Base-by-base conservation (phyloP, 2,888 invertebrate genomes). In the Erpobdella octoculata region DNA sequence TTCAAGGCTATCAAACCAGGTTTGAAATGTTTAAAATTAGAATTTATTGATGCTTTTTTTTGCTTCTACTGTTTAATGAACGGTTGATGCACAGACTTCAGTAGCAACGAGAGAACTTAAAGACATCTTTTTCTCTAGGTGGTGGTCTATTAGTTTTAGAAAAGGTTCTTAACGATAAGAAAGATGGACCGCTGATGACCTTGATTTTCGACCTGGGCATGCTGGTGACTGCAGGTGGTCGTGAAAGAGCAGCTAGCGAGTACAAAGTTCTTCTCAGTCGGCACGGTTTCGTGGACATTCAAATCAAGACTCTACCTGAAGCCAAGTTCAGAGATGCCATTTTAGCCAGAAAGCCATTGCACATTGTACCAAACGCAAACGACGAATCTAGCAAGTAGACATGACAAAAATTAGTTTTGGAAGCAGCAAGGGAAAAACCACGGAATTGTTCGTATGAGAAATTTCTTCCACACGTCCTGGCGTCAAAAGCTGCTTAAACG, bases 121-220 rank as follows among this genome's bases (percentile, higher is more conserved):
- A n/a, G n/a, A n/a, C n/a, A n/a, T n/a, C n/a, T n/a, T n/a, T n/a
- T n/a, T n/a, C 36, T 28, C 58, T 36, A 79, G 79, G 79, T 70
- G 79, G 79, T 9, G 76, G 76, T 64, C 58, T 79, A 41, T 64
- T 79, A 25, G 74, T 79, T 6, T 70, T 79, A 71, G 79, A 79
- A 72, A 79, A 79, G 67, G 72, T 76, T 18, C 71, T 79, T n/a
- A 76, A 75, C 65, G 79, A 78, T 8, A 71, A 74, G n/a, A 76
- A 77, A 67, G 74, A 73, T 41, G 76, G 76, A 12, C 79, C 79
- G 28, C 74, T 77, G 33, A 21, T 73, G 31, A 75, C 77, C 15
- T 67, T 78, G 21, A 73, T 76, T 33, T 76, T 77, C 61, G 78
- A 79, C 73, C 72, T 79, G 28, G 71, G 77, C 8, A 77, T 79